These are phyloP conservation scores for Meandrina meandrites DNA, from an alignment of 92 coral and sea anemone species.

Conservation along the genomic window DNA sequence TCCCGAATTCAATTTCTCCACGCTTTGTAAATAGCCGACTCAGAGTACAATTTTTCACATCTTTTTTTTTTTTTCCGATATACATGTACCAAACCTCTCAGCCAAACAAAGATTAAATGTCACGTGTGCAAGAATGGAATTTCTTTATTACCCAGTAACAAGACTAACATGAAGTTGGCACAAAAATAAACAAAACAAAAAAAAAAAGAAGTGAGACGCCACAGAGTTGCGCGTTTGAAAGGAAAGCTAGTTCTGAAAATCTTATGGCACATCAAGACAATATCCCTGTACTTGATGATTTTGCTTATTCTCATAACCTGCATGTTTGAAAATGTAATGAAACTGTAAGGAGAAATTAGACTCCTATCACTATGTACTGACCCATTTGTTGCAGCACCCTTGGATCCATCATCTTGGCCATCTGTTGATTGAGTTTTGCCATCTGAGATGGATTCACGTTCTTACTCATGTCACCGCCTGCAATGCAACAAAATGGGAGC, in stretches of 20 bases:
- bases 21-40: too few relatives aligned
- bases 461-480: conserved; percentile 99
- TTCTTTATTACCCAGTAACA: too few relatives aligned
- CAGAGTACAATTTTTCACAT: background rate
- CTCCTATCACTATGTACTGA: conserved; percentile 34
- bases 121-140: too few relatives aligned
- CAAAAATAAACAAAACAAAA: too few relatives aligned
- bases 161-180: background rate
- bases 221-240: background rate
- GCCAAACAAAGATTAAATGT: too few relatives aligned
- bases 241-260: background rate
- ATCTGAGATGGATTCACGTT: conserved; percentile 97
- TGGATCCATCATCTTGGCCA: conserved; percentile 99
- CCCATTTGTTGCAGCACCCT: conserved; percentile 99
- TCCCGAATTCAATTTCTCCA: too few relatives aligned
- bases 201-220: too few relatives aligned
- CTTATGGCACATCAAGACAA: background rate
- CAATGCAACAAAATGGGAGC: background rate
- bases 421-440: conserved; percentile 99
- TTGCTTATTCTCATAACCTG: background rate
- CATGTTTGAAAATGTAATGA: background rate
- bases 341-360: background rate
- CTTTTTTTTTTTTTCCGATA: background rate
- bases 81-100: background rate
- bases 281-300: background rate